Base-by-base conservation (phyloP, 2,888 invertebrate species). In the Campopleginae sp. region DNA sequence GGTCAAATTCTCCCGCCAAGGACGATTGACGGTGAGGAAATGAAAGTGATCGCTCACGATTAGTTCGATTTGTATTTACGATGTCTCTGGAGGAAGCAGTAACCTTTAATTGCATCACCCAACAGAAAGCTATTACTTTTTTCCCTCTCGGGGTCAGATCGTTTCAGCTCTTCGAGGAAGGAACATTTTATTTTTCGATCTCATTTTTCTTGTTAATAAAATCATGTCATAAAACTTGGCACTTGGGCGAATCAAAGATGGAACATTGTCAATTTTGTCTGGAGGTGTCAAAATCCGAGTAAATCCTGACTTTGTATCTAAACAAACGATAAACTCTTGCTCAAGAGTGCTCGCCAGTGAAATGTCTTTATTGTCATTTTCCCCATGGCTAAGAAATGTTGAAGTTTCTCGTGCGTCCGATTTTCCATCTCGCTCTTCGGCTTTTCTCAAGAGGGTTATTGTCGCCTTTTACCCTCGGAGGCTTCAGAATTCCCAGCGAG, bases 61-160 rank as follows among this genome's bases (percentile, higher is more conserved):
- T 91, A 91, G 88, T 80, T 87, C 87, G 87, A 89, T 89, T 90
- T 87, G 86, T 89, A 89, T 91, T 90, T 89, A 90, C 89, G 86
- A 83, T 70, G 80, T 80, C 71, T 72, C 19, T 61, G 82, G 63
- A 68, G 33, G 27, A 42, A 31, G 63, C 63, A 75, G 75, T 79
- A 85, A 82, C 80, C 77, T 77, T 74, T 51, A 33, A 77, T 83
- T 80, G 79, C 80, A 58, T 79, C 44, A 17, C 33, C 23, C 80
- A 19, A 61, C 58, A 51, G 58, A 58, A 38, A 19, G 54, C 46
- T 65, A 75, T 79, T 74, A 70, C 58, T 65, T 76, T 61, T 61
- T 58, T 58, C 33, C 38, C 19, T 10, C 63, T 23, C 61, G 46
- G 51, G 14, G 68, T 61, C 31, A 44, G 74, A 77, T 7, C 72